Conservation (phyloP, 2,888 invertebrate genomes). For the Callyntrura sp. region DNA sequence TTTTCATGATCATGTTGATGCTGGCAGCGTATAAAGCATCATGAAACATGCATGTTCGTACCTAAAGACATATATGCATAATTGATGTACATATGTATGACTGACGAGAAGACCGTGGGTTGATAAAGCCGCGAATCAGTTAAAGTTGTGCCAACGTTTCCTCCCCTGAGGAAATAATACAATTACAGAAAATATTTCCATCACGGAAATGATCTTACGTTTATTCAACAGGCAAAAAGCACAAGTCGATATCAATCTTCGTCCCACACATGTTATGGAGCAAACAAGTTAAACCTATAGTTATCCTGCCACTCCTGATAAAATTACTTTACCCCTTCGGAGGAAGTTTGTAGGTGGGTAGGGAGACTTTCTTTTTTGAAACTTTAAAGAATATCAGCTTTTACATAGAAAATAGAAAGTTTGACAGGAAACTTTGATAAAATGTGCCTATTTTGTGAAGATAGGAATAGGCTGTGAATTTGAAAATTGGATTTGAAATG, state of each 20-base stretch:
- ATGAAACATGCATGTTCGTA: neutral
- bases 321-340: neutral
- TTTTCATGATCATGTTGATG: neutral
- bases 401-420: neutral
- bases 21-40: constrained; percentile 1
- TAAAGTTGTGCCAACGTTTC: constrained; percentile 47
- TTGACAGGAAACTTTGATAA: constrained; percentile 20
- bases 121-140: constrained; percentile 44
- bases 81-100: neutral
- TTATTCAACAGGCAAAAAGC: constrained; percentile 12
- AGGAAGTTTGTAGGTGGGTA: constrained; percentile 27
- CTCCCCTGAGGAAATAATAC: constrained; percentile 60
- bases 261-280: constrained; percentile 39
- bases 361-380: neutral
- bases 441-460: neutral
- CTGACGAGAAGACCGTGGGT: constrained; percentile 51
- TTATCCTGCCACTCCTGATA: neutral
- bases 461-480: neutral
- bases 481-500: neutral
- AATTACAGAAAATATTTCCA: constrained; percentile 56
- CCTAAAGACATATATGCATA: neutral
- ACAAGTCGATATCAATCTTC: constrained; percentile 27
- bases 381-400: neutral
- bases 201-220: constrained; percentile 50
- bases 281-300: neutral